A percentile compares a stretch with the other conserved stretches of the same genome.
These are phyloP conservation scores for Atrichornis clamosus DNA, from an alignment of 2,113 vertebrate genomes.

Conservation along the genomic window DNA sequence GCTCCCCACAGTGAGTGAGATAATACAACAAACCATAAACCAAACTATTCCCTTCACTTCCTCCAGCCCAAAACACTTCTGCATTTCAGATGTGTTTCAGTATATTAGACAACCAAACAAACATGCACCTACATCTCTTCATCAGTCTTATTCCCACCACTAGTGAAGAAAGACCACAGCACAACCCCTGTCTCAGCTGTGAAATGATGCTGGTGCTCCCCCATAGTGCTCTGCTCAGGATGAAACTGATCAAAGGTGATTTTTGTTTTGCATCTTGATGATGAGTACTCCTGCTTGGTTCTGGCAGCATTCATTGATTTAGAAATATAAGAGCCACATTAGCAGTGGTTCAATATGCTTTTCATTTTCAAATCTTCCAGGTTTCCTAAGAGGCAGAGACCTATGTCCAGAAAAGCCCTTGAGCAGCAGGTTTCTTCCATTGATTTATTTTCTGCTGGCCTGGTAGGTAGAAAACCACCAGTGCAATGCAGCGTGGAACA, in stretches of 20 bases:
- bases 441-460: not conserved
- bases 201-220: not conserved
- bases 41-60: not conserved
- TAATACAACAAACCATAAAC: not conserved
- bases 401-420: not conserved
- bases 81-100: not conserved
- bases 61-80: not conserved
- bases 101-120: not conserved
- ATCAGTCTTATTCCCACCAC: not conserved
- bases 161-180: not conserved
- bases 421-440: not conserved
- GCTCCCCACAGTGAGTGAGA: not conserved
- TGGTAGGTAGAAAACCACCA: not conserved
- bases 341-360: not conserved
- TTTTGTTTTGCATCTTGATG: not conserved
- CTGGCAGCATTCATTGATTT: not conserved
- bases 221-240: not conserved
- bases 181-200: not conserved
- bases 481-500: not conserved
- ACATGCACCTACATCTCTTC: not conserved
- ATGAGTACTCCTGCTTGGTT: not conserved
- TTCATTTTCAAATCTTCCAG: not conserved
- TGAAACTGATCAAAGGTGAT: not conserved
- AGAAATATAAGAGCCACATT: not conserved
- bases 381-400: not conserved